Base-by-base conservation (phyloP, 2,888 invertebrate species). In the Diaperis boleti region DNA sequence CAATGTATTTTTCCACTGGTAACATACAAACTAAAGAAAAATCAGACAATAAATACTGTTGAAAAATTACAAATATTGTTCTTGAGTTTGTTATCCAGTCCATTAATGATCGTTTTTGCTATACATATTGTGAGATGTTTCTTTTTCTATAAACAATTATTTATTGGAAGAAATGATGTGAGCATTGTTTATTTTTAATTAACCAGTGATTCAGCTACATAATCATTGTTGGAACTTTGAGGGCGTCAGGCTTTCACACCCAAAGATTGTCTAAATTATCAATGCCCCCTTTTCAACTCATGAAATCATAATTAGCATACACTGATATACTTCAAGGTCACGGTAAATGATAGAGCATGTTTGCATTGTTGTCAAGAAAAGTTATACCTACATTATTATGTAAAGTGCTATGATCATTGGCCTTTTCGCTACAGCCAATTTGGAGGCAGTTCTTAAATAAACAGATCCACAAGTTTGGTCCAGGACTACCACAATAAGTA, bases 381-480 rank as follows among this genome's bases (percentile, higher is more conserved):
- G 37, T 52, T 39, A 54, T 54, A 73, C 75, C 74, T 83, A 90
- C 91, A 82, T 85, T 86, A 77, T 91, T 91, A 81, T 96, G 95
- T 62, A 85, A 79, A 13, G 91, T 90, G 78, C 93, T 92, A 79
- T 96, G 95, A 78, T 95, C 94, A 76, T 89, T 88, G 67, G 88
- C 87, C 39, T 88, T 88, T 79, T 94, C 93, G 1, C 92, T 91
- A 82, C 96, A 96, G 56, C 94, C 94, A 39, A 94, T 86, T 76
- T 89, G 89, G 55, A 89, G 85, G 78, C 95, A 96, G 50, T 90
- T 89, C 31, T 88, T 87, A 75, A 91, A 87, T 59, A 96, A 83
- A 76, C 96, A 96, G 62, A 95, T 86, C 95, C 95, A 95, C 56
- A 95, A 84, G 79, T 94, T 92, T 47, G 91, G 90, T 1, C 92